Evolutionary conservation across 2,888 invertebrate genomes (phyloP), one percentile per base, ranked within the genome.

Genomic region (Cartodere bifasciata): DNA sequence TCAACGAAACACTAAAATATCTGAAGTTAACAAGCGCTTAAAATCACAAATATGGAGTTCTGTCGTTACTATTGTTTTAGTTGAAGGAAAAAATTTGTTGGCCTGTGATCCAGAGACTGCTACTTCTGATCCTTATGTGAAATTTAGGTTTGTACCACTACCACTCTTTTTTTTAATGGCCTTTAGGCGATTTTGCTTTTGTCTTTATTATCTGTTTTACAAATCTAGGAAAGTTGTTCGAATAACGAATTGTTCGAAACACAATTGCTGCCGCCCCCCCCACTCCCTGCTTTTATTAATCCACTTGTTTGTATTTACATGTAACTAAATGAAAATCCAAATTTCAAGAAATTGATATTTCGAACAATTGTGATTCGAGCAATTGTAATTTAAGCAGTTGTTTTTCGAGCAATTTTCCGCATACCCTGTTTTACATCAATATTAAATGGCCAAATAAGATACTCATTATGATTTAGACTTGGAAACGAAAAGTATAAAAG

Each of bases 401-500:
- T n/a, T n/a, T n/a, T n/a, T n/a, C n/a, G n/a, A n/a, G n/a, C n/a
- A n/a, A n/a, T n/a, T n/a, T n/a, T n/a, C n/a, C n/a, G n/a, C n/a
- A n/a, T n/a, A n/a, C n/a, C n/a, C n/a, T n/a, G n/a, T n/a, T n/a
- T n/a, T n/a, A n/a, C n/a, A n/a, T n/a, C n/a, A n/a, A n/a, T n/a
- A n/a, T n/a, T n/a, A n/a, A n/a, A n/a, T n/a, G n/a, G n/a, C n/a
- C n/a, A n/a, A 23, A 9, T 23, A 11, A 23, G 6, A 5, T 23
- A 23, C 26, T 20, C 21, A 36, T 35, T 28, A 28, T 31, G 34
- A 45, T 48, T 25, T 55, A 87, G 91, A 60, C 72, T 98, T 62
- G 95, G 92, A 38, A 86, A 85, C 49, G 97, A 97, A 64, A 97
- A 95, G 65, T 95, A 87, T 67, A 95, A 94, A 65, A 91, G 90